Percentiles rank a stretch among this genome's conserved stretches.
Conservation (phyloP, 2,113 vertebrate genomes). For the Anseranas semipalmata region DNA sequence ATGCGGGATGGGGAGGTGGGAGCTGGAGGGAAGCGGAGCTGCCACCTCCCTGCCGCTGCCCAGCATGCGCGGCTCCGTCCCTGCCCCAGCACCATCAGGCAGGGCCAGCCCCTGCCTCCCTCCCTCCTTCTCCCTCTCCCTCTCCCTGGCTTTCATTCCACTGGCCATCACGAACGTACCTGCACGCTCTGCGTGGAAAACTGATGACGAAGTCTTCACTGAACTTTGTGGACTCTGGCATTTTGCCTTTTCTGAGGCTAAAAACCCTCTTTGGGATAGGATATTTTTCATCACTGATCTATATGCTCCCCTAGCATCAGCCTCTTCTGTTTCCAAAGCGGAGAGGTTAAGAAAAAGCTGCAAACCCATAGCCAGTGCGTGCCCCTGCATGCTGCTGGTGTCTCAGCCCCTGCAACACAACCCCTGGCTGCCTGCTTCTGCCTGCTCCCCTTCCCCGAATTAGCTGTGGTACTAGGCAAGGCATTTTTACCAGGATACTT, state of each 20-base stretch:
- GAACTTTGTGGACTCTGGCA: not conserved
- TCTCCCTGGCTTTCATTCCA: not conserved
- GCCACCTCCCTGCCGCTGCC: not conserved
- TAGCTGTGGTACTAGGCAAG: not conserved
- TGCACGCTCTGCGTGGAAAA: accelerated
- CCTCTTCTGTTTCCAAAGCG: not conserved
- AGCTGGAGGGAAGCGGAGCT: not conserved
- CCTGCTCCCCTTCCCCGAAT: not conserved
- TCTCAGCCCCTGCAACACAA: not conserved
- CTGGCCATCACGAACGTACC: accelerated
- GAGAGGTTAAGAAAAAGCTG: not conserved
- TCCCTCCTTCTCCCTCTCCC: not conserved
- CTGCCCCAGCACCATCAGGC: accelerated
- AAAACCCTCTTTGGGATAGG: not conserved
- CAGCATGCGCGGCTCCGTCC: accelerated
- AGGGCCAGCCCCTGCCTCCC: not conserved
- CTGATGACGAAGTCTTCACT: accelerated
- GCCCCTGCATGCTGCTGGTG: accelerated
- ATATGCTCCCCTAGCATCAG: not conserved
- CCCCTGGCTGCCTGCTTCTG: not conserved
- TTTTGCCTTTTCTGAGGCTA: not conserved
- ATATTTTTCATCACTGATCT: not conserved
- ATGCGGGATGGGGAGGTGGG: not conserved
- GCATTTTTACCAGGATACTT: not conserved
- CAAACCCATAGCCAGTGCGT: accelerated